Evolutionary conservation across 2,113 vertebrate genomes (phyloP), one percentile per base, ranked within the genome.

Genomic region (Microtus ochrogaster): DNA sequence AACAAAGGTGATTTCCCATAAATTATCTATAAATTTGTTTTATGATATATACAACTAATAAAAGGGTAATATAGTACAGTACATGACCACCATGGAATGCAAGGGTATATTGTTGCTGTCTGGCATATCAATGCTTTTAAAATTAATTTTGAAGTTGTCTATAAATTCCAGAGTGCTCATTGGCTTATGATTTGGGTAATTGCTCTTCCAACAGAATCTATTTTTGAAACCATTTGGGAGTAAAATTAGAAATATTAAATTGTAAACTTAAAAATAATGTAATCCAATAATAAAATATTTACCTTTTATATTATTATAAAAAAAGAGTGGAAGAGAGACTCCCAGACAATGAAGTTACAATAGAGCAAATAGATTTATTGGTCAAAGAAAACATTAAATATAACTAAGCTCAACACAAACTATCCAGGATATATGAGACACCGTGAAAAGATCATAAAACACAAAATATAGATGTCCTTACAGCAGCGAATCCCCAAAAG

Each of bases 171-270:
- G n/a, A 91, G 61, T 79, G 58, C 28, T 49, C 17, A 39, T 44
- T 92, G 83, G 3, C 66, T 63, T 94, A 47, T 66, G 14, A n/a
- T 61, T 97, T 96, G 16, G 94, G 73, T 4, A 96, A 49, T 68
- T 92, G 63, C 16, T 92, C 61, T 22, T 90, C 30, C 30, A 91
- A 44, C 0, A 79, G 4, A 83, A 78, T 82, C 73, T 76, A 94
- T 9, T 17, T 94, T 85, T 70, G 94, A 63, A 89, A 77, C 39
- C 89, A 66, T 52, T 77, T 74, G 39, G 9, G 84, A 3, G 87
- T 70, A 82, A 2, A 70, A 39, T 39, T 61, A 73, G 33, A 92
- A 94, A 72, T 94, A 55, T 49, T n/a, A 94, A 78, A 21, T 79
- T 52, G 12, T 3, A 87, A 89, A 70, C 24, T 70, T 76, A 44